A percentile compares a stretch with the other conserved stretches of the same genome.
Conservation (phyloP, 2,888 invertebrate genomes). For the Drosophila gaucha region DNA sequence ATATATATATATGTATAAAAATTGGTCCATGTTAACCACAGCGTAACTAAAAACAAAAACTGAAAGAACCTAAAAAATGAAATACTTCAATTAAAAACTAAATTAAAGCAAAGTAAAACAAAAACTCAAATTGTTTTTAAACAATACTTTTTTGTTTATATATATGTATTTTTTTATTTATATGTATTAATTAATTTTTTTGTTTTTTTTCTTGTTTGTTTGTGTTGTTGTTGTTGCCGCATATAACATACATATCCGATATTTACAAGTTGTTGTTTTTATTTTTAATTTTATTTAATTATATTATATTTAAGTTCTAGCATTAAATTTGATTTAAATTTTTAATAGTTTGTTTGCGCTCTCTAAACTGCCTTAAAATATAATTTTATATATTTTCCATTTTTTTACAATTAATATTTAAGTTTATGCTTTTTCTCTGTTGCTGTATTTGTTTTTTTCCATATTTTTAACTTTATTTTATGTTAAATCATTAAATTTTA, state of each 20-base stretch:
- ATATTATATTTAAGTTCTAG: slow-evolving; percentile 57
- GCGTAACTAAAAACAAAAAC: slow-evolving; percentile 54
- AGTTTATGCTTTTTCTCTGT: slow-evolving; percentile 22
- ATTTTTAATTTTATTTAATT: slow-evolving; percentile 33
- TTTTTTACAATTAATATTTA: slow-evolving; percentile 52
- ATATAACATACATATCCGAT: slow-evolving; percentile 70
- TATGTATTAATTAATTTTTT: slow-evolving; percentile 67
- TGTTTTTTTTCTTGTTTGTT: slow-evolving; percentile 43
- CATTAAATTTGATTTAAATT: slow-evolving; percentile 79
- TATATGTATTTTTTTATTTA: slow-evolving; percentile 62
- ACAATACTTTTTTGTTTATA: slow-evolving; percentile 58
- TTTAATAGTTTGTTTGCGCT: slow-evolving; percentile 76
- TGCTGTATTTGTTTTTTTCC: slow-evolving; percentile 50
- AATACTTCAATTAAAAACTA: neutral
- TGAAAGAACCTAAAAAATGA: slow-evolving; percentile 29
- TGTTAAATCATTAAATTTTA: slow-evolving; percentile 61
- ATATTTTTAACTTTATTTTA: slow-evolving; percentile 54
- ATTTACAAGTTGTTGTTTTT: slow-evolving; percentile 41
- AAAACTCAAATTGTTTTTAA: slow-evolving; percentile 62
- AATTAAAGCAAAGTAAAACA: slow-evolving; percentile 20
- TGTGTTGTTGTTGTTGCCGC: slow-evolving; percentile 63
- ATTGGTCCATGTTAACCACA: slow-evolving; percentile 82
- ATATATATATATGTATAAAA: slow-evolving; percentile 68
- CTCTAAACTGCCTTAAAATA: slow-evolving; percentile 42
- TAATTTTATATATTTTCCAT: slow-evolving; percentile 39